phyloP scores from a whole-genome alignment of 2,888 invertebrate species.

The Bugulina stolonifera region DNA sequence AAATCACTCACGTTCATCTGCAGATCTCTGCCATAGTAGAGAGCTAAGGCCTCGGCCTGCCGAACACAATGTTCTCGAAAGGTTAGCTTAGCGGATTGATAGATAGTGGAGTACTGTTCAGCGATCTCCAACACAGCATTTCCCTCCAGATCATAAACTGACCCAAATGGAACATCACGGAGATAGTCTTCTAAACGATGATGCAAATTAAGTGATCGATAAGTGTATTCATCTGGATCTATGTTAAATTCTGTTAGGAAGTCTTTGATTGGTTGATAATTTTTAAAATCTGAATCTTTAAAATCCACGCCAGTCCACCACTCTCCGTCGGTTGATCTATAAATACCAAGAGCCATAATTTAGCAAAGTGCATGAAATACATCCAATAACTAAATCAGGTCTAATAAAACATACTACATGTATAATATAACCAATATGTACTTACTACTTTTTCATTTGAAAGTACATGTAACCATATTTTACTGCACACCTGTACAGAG shows the following conservation, averaged over 20 bases:
- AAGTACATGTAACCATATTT: too few species aligned
- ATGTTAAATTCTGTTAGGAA: not conserved
- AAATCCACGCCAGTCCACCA: slow-evolving; percentile 5
- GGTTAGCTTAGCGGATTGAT: not conserved
- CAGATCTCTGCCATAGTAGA: slow-evolving; percentile 18
- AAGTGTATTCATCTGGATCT: not conserved
- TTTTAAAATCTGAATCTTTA: not conserved
- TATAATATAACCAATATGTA: too few species aligned
- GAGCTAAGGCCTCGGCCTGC: not conserved
- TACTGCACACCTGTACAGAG: too few species aligned
- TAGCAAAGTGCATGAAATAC: too few species aligned
- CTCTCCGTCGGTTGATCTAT: not conserved
- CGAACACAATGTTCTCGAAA: not conserved
- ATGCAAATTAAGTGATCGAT: not conserved
- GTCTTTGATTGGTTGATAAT: not conserved
- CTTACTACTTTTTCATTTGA: too few species aligned
- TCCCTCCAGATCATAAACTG: not conserved
- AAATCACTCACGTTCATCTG: not conserved
- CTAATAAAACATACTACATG: too few species aligned
- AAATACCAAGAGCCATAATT: not conserved
- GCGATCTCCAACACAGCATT: slow-evolving; percentile 7
- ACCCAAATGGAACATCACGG: not conserved
- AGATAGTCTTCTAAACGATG: not conserved
- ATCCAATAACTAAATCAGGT: too few species aligned
- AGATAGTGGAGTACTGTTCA: slow-evolving; percentile 12